Conservation (phyloP, 2,113 vertebrate genomes). For the Indicator maculatus region DNA sequence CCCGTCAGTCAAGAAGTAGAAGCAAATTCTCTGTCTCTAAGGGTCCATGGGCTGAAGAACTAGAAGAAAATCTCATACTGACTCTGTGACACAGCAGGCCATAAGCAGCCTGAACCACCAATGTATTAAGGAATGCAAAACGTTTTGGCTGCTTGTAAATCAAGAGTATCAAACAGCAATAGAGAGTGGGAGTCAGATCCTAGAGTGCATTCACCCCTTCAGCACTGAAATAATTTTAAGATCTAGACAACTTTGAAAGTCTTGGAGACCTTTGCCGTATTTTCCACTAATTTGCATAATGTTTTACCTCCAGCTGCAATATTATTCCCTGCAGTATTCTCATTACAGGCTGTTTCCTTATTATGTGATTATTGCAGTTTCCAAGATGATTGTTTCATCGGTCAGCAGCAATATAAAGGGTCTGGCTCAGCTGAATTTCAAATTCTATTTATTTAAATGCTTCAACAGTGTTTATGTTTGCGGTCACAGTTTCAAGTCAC, state of each 20-base stretch:
- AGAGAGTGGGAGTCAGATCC: background rate
- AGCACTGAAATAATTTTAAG: background rate
- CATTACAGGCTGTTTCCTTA: background rate
- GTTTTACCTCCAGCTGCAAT: background rate
- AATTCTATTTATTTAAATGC: background rate
- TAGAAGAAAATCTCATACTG: background rate
- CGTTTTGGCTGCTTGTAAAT: background rate
- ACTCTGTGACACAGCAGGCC: background rate
- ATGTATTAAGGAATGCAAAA: background rate
- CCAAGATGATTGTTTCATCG: constrained; percentile 3
- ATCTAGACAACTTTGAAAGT: background rate
- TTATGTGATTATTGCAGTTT: constrained; percentile 11
- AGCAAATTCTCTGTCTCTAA: background rate
- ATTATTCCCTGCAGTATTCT: background rate
- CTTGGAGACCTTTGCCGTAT: background rate
- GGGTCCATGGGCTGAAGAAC: background rate
- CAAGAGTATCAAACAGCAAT: background rate
- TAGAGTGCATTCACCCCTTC: background rate
- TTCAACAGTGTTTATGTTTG: background rate
- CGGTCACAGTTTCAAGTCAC: background rate
- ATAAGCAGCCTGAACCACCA: background rate
- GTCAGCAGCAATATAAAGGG: background rate
- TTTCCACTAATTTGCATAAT: background rate
- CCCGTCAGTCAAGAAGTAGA: background rate
- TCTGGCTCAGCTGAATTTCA: background rate